A percentile compares a stretch with the other conserved stretches of the same genome.
These are phyloP conservation scores for Trachelus troglodyta DNA, from an alignment of 2,888 invertebrate species.

Conservation along the genomic window DNA sequence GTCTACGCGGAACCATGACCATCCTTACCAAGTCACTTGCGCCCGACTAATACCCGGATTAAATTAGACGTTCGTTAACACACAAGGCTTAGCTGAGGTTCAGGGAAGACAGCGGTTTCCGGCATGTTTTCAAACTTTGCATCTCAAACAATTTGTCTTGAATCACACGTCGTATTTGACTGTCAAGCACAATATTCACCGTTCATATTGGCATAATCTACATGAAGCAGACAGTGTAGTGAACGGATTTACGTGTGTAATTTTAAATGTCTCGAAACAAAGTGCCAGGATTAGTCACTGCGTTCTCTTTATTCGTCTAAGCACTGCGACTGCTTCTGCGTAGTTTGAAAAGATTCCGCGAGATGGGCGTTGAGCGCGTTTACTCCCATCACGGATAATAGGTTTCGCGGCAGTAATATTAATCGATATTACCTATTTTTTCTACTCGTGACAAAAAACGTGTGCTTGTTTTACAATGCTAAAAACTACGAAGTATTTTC, in stretches of 20 bases:
- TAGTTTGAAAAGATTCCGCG: background rate
- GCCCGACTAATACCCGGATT: background rate
- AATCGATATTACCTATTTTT: background rate
- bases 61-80: constrained; percentile 6
- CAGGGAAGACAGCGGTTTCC: background rate
- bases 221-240: background rate
- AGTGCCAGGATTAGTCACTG: background rate
- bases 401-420: background rate
- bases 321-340: background rate
- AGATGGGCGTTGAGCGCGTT: background rate
- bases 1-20: background rate
- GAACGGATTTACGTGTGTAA: background rate
- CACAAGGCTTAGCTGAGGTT: background rate
- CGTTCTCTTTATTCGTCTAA: background rate
- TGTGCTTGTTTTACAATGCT: too few species aligned
- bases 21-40: background rate
- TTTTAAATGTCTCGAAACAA: background rate
- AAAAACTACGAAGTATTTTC: too few species aligned
- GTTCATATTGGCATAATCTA: background rate
- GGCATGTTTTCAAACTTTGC: background rate
- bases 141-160: background rate
- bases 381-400: background rate
- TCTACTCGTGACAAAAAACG: too few species aligned
- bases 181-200: background rate
- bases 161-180: background rate